phyloP scores from a whole-genome alignment of 2,888 invertebrate genomes.

The Zeuzera pyrina region DNA sequence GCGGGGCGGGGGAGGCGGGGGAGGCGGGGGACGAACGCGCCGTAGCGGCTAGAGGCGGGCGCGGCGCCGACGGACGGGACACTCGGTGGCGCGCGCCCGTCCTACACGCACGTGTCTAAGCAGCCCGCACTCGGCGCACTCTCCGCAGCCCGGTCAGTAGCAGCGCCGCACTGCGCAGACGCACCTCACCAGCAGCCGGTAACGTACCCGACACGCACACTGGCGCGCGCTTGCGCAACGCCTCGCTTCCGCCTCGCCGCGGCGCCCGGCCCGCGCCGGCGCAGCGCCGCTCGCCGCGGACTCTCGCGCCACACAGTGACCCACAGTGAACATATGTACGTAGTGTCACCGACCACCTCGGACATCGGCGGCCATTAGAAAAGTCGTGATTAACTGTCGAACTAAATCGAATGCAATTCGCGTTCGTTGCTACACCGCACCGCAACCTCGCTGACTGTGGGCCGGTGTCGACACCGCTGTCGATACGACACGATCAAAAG shows the following conservation, averaged over 20 bases:
- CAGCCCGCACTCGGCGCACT: constrained; percentile 15
- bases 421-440: constrained; percentile 27
- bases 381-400: constrained; percentile 13
- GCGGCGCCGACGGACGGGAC: constrained; percentile 22
- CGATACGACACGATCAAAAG: constrained; percentile 25
- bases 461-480: constrained; percentile 33
- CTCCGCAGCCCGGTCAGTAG: constrained; percentile 7
- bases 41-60: constrained; percentile 21
- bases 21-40: constrained; percentile 9
- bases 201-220: constrained; percentile 31
- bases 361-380: constrained; percentile 11
- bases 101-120: constrained; percentile 45
- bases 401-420: constrained; percentile 23
- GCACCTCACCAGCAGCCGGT: constrained; percentile 27
- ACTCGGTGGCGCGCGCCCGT: constrained; percentile 49
- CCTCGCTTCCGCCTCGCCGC: constrained; percentile 18
- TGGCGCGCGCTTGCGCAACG: constrained; percentile 23
- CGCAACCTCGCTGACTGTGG: constrained; percentile 37
- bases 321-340: constrained; percentile 7
- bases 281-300: constrained; percentile 22
- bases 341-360: neutral
- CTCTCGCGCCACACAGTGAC: constrained; percentile 10
- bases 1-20: constrained; percentile 9
- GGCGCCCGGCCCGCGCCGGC: constrained; percentile 11
- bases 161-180: constrained; percentile 24